Conservation (phyloP, 2,797 vertebrate species). For the Otus scops region DNA sequence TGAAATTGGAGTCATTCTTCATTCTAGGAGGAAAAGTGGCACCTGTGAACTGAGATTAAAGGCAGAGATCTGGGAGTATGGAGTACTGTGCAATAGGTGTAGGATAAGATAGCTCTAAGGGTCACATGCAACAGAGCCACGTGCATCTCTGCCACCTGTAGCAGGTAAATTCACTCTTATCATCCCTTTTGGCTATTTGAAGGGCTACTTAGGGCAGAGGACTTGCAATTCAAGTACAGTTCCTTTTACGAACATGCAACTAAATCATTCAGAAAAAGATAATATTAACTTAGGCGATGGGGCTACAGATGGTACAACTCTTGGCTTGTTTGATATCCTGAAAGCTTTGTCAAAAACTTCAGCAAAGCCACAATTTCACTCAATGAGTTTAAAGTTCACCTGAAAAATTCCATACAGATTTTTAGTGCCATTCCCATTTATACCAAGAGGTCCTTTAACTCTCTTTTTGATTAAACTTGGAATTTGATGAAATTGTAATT, state of each 20-base stretch:
- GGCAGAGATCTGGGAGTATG: neutral
- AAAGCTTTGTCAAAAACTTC: neutral
- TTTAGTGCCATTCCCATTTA: neutral
- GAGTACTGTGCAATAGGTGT: neutral
- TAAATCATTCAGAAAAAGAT: neutral
- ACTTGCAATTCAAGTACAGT: neutral
- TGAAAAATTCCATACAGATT: neutral
- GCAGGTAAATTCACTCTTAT: neutral
- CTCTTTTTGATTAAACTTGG: neutral
- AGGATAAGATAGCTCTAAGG: neutral
- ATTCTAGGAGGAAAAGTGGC: neutral
- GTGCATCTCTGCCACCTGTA: fast-evolving
- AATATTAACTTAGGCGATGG: neutral
- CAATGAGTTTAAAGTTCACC: neutral
- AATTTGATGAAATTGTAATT: neutral
- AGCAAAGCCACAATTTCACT: neutral
- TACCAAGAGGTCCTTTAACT: neutral
- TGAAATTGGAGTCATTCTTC: slow-evolving; percentile 30
- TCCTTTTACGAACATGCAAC: neutral
- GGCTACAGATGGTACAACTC: neutral
- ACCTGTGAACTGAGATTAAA: neutral
- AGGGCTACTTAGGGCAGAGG: neutral
- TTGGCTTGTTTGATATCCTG: neutral
- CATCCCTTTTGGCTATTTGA: neutral
- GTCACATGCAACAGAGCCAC: neutral